A percentile compares a stretch with the other conserved stretches of the same genome.
These are phyloP conservation scores for honey bee (Apis mellifera) DNA, from an alignment of 1,140 invertebrate genomes.

Conservation along the genomic window Amel_HAv3.1 CM009934.2:3597501-3598000, in stretches of 20 bases:
- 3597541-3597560: not conserved
- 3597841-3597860: no score
- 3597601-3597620: not conserved
- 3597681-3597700: slow-evolving; percentile 40
- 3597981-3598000: not conserved
- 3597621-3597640: not conserved
- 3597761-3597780: slow-evolving; percentile 36
- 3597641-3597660: not conserved
- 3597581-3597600: not conserved
- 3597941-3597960: slow-evolving; percentile 22
- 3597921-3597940: slow-evolving; percentile 8
- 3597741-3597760: slow-evolving; percentile 45
- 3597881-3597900: slow-evolving; percentile 33
- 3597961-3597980: not conserved
- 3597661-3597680: slow-evolving; percentile 52
- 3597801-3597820: slow-evolving; percentile 41
- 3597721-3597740: not conserved
- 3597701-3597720: slow-evolving; percentile 59
- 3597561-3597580: not conserved
- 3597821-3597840: not conserved
- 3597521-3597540: not conserved
- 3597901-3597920: not conserved
- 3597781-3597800: slow-evolving; percentile 49
- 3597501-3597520: no score
- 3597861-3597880: slow-evolving; percentile 28